Evolutionary conservation across 2,888 invertebrate species (phyloP).

Genomic region (Ectropis crepuscularia): DNA sequence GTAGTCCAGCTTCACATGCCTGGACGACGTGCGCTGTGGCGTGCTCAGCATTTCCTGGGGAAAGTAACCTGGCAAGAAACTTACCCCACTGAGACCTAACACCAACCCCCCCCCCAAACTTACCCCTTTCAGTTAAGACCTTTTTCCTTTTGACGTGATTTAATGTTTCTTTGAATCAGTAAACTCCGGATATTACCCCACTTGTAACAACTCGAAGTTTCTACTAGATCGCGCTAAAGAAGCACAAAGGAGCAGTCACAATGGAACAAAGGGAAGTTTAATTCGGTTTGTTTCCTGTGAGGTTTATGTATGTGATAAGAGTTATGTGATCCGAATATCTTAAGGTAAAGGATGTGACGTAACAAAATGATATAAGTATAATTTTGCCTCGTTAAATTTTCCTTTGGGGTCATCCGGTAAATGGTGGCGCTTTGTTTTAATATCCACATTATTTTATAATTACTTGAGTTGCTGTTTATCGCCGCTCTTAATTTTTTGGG

Average conservation of each 20-base stretch:
- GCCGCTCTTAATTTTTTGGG: too few species aligned
- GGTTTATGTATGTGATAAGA: conserved; percentile 36
- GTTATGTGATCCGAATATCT: conserved; percentile 36
- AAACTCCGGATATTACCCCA: too few species aligned
- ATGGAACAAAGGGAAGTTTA: conserved; percentile 43
- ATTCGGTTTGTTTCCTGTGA: conserved; percentile 37
- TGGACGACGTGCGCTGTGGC: too few species aligned
- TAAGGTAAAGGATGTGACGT: conserved; percentile 32
- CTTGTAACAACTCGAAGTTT: conserved; percentile 1
- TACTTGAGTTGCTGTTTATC: neutral
- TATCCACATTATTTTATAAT: neutral
- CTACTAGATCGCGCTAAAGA: conserved; percentile 14
- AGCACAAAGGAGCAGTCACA: conserved; percentile 19
- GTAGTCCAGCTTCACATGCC: too few species aligned
- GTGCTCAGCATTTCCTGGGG: too few species aligned
- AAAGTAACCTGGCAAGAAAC: too few species aligned
- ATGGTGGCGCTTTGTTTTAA: neutral
- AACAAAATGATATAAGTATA: neutral
- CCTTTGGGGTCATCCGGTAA: conserved; percentile 6
- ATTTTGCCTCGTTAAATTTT: conserved; percentile 6
- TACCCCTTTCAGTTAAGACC: too few species aligned
- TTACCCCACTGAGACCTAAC: too few species aligned
- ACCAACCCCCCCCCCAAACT: too few species aligned
- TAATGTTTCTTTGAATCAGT: too few species aligned
- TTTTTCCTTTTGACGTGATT: too few species aligned